Conservation (phyloP, 2,888 invertebrate genomes). For the Hermodice carunculata region DNA sequence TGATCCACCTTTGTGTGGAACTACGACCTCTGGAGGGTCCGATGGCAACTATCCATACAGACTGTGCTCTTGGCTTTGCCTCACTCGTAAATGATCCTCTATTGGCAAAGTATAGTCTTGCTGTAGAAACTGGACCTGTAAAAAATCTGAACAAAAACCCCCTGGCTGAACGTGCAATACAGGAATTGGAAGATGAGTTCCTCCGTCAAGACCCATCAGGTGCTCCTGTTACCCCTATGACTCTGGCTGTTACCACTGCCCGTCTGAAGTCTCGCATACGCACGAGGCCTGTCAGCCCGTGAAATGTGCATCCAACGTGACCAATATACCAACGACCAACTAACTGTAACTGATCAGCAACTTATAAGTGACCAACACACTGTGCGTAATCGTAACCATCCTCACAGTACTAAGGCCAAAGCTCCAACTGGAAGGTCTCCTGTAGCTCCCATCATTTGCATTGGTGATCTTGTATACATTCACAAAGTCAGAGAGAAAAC, state of each 20-base stretch:
- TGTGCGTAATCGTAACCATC: conserved; percentile 33
- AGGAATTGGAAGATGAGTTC: conserved; percentile 44
- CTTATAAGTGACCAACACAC: conserved; percentile 31
- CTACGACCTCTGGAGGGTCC: conserved; percentile 25
- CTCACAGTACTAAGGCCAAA: conserved; percentile 37
- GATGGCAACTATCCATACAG: conserved; percentile 30
- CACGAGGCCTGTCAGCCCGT: conserved; percentile 36
- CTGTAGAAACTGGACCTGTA: conserved; percentile 31
- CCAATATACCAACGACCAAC: conserved; percentile 40
- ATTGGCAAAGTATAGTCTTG: conserved; percentile 25
- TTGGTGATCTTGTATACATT: conserved; percentile 40
- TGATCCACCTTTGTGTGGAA: conserved; percentile 26
- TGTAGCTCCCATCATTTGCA: conserved; percentile 23
- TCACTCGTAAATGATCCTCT: conserved; percentile 30
- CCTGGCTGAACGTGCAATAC: conserved; percentile 46
- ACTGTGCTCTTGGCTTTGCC: conserved; percentile 40
- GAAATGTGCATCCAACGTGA: conserved; percentile 42
- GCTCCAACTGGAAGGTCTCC: too few relatives aligned
- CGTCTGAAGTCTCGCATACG: conserved; percentile 40
- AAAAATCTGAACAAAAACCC: conserved; percentile 47
- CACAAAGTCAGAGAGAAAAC: conserved; percentile 28
- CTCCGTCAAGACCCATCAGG: conserved; percentile 37
- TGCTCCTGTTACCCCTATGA: conserved; percentile 22
- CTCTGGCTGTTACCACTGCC: conserved; percentile 25
- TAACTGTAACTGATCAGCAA: conserved; percentile 28